phyloP scores from a whole-genome alignment of 2,797 vertebrate genomes.

The Limosa lapponica region DNA sequence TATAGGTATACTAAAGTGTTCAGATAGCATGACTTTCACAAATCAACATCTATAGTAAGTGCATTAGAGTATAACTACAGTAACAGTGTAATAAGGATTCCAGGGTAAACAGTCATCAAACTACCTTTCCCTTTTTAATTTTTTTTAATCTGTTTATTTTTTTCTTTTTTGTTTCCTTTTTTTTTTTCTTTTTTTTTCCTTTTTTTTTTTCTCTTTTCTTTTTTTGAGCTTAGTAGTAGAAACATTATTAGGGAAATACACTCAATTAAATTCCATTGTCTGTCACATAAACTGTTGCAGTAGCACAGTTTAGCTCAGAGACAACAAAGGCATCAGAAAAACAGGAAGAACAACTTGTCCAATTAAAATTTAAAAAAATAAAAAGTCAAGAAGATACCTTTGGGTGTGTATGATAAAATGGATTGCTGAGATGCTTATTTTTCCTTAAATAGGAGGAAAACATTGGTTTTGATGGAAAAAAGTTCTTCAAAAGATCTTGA shows the following conservation, averaged over 20 bases:
- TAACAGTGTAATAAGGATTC: not conserved
- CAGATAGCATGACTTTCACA: not conserved
- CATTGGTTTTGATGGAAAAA: conserved; percentile 38
- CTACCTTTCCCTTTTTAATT: not conserved
- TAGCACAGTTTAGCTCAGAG: not conserved
- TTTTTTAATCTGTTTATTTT: not conserved
- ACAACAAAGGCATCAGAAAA: conserved; percentile 14
- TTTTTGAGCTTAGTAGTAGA: not conserved
- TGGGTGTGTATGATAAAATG: not conserved
- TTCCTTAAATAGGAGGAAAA: not conserved
- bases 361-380: conserved; percentile 21
- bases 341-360: not conserved
- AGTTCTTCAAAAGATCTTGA: not conserved
- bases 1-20: not conserved
- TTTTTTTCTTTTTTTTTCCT: not conserved
- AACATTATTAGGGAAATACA: not conserved
- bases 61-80: not conserved
- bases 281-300: not conserved
- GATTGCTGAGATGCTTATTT: not conserved
- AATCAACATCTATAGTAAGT: not conserved
- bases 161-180: not conserved
- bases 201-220: not conserved
- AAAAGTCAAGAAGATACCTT: not conserved
- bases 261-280: not conserved
- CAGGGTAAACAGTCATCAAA: not conserved